Base-by-base conservation (phyloP, 2,888 invertebrate genomes). In the Platycheirus albimanus region DNA sequence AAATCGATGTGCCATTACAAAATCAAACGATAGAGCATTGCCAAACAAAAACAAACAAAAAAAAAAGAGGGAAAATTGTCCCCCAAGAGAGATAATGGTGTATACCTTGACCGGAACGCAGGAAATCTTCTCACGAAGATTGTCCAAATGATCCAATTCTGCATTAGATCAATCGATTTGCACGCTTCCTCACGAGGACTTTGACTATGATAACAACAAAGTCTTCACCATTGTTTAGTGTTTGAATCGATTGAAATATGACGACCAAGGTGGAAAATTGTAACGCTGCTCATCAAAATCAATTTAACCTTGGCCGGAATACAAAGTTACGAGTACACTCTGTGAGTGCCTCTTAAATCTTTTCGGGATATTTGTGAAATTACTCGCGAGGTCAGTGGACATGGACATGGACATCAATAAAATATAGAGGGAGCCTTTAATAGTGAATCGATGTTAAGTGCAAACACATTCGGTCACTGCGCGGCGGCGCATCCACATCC, bases 371-470 rank as follows among this genome's bases (percentile, higher is more conserved):
- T 24, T 83, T 78, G 64, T 69, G 43, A 78, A 83, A 78, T 83
- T 72, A 78, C 83, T 77, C 19, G n/a, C 43, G 67, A 43, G 83
- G 83, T 83, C 83, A 77, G 77, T 77, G 83, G 83, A 83, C 83
- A 83, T 77, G 72, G 72, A 83, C 78, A 83, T 77, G 83, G 83
- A 83, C 83, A 83, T 77, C 77, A 77, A 83, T 83, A 83, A 24
- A 24, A 83, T 69, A n/a, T n/a, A n/a, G n/a, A n/a, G 83, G 45
- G 54, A 56, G 54, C 72, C 81, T 77, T 83, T 83, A 77, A 83
- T 83, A 77, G 72, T 45, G 72, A 83, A 74, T 83, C 69, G 77
- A 83, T 83, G 83, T 83, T 83, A 69, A 63, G 66, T 49, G 63
- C 24, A 33, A 45, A 70, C 49, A 72, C 72, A 72, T 72, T 81